Conservation (phyloP, 2,888 invertebrate species). For the Nephrocerus scutellatus region DNA sequence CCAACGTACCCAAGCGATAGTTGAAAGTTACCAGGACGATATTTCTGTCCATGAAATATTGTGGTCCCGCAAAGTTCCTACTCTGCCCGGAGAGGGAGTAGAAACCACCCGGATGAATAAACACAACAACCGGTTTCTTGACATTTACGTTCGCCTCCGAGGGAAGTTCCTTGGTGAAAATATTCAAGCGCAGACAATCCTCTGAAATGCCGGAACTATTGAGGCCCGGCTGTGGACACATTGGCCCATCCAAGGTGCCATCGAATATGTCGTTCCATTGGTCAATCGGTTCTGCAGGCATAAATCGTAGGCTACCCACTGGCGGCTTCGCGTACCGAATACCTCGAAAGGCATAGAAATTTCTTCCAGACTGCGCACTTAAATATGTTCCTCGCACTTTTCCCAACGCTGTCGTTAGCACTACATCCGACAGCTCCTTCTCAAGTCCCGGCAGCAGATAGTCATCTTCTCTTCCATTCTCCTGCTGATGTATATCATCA, state of each 20-base stretch:
- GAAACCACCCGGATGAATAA: constrained; percentile 64
- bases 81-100: constrained; percentile 57
- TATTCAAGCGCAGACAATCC: constrained; percentile 55
- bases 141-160: constrained; percentile 33
- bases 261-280: constrained; percentile 51
- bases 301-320: constrained; percentile 37
- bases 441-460: constrained; percentile 31
- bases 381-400: constrained; percentile 43
- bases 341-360: constrained; percentile 46
- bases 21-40: constrained; percentile 60
- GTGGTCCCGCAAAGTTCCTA: constrained; percentile 50
- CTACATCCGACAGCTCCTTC: constrained; percentile 42
- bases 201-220: constrained; percentile 47
- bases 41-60: constrained; percentile 59
- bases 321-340: constrained; percentile 45
- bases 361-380: constrained; percentile 38
- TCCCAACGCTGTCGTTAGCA: constrained; percentile 42
- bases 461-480: too few species aligned
- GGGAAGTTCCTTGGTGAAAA: constrained; percentile 49
- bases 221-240: constrained; percentile 50
- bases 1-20: constrained; percentile 53
- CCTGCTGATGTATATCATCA: too few species aligned
- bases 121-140: constrained; percentile 57
- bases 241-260: constrained; percentile 54
- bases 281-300: constrained; percentile 49